Percentiles rank a stretch among this genome's conserved stretches.
These are phyloP conservation scores for Lucifuga dentata DNA, from an alignment of 2,113 vertebrate species.

Conservation along the genomic window DNA sequence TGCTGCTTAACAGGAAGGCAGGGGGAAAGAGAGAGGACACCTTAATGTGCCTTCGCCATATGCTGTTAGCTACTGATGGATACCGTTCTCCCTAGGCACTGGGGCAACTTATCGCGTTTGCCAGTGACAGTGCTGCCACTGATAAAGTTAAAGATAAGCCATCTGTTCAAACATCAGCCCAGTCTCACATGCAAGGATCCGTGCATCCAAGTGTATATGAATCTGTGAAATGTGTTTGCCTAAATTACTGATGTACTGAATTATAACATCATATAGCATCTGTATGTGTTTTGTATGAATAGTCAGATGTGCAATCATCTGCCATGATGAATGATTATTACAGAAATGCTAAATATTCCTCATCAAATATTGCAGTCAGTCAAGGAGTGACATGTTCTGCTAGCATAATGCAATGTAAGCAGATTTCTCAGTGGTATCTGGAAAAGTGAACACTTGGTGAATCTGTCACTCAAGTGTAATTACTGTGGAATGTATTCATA, in stretches of 20 bases:
- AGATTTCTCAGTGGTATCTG: conserved; percentile 3
- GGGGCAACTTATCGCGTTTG: conserved; percentile 61
- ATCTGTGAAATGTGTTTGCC: conserved; percentile 3
- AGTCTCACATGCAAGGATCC: conserved; percentile 24
- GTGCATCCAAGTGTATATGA: conserved; percentile 9
- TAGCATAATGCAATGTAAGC: conserved; percentile 13
- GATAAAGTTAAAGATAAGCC: conserved; percentile 77
- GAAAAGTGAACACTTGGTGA: conserved; percentile 34
- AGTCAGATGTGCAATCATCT: conserved; percentile 19
- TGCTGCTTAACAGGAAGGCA: conserved; percentile 24
- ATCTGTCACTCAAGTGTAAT: conserved; percentile 58
- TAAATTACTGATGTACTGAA: conserved; percentile 7
- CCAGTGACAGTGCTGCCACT: conserved; percentile 40
- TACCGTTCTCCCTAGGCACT: conserved; percentile 57
- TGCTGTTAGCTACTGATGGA: conserved; percentile 69
- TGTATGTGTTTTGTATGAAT: conserved; percentile 4
- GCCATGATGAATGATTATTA: conserved; percentile 19
- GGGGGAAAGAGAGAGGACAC: conserved; percentile 50
- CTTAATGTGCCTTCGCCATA: conserved; percentile 70
- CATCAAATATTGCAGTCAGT: conserved; percentile 3
- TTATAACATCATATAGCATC: conserved; percentile 24
- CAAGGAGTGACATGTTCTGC: conserved; percentile 11
- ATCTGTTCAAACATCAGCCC: conserved; percentile 72
- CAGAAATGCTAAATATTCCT: conserved; percentile 4
- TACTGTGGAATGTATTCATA: conserved; percentile 46